These are phyloP conservation scores for Bagarius yarrelli DNA, from an alignment of 2,113 vertebrate species.

Conservation along the genomic window DNA sequence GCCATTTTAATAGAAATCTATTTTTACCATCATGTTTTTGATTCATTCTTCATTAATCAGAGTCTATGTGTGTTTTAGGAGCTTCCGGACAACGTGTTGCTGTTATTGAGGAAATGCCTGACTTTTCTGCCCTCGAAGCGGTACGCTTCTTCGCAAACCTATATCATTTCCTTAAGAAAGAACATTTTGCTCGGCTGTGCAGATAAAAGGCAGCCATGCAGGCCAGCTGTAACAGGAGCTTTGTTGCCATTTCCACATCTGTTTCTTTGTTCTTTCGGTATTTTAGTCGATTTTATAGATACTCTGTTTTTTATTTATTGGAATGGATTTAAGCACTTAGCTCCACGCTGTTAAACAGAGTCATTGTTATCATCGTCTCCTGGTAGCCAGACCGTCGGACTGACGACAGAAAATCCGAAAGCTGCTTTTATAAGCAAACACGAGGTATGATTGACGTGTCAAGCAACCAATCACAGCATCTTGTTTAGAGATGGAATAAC, in stretches of 20 bases:
- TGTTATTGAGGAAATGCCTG: conserved; percentile 89
- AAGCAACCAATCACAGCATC: no score
- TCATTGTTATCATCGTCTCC: no score
- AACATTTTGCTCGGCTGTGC: neutral
- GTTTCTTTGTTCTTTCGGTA: neutral
- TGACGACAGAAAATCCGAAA: no score
- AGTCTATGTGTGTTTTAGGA: conserved; percentile 67
- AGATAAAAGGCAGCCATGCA: neutral
- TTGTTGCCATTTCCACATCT: neutral
- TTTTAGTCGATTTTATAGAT: neutral
- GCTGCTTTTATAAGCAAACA: no score
- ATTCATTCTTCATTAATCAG: conserved; percentile 27
- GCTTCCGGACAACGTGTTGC: conserved; percentile 77
- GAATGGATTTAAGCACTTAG: neutral
- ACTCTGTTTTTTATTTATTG: neutral
- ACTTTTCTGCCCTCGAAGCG: conserved; percentile 89
- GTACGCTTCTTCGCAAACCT: conserved; percentile 60
- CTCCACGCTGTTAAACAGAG: neutral
- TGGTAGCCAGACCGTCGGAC: no score
- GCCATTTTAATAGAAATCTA: neutral
- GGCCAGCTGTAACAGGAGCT: neutral
- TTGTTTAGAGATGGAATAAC: no score
- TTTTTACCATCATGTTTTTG: neutral
- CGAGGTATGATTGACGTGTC: no score
- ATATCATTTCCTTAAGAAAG: neutral